phyloP scores from a whole-genome alignment of 35 echinoderm and acorn worm genomes.

The Apostichopus parvimensis region DNA sequence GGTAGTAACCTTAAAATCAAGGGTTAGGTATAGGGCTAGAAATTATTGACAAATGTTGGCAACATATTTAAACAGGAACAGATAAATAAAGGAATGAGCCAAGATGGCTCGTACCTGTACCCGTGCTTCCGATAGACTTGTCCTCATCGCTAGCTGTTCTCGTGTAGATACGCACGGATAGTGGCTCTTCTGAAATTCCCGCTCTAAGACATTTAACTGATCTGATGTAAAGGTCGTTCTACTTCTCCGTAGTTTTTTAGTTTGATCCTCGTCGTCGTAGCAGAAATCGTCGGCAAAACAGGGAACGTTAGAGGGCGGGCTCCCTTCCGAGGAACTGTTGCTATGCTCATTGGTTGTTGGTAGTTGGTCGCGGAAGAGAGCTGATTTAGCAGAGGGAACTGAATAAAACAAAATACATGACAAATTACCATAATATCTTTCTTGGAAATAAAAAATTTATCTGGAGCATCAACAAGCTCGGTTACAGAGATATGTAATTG shows the following conservation, averaged over 20 bases:
- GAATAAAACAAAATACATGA: background rate
- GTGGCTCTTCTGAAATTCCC: slow-evolving; percentile 87
- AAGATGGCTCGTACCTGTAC: slow-evolving; percentile 90
- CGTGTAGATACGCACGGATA: slow-evolving; percentile 88
- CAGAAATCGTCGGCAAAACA: slow-evolving; percentile 18
- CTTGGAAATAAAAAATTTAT: too few species aligned
- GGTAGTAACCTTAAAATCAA: too few species aligned
- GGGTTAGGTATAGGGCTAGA: too few species aligned
- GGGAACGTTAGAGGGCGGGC: slow-evolving; percentile 23
- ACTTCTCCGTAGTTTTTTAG: slow-evolving; percentile 85
- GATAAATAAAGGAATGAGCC: slow-evolving; percentile 39
- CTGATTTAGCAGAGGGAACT: background rate
- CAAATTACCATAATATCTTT: too few species aligned
- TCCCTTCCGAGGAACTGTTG: slow-evolving; percentile 9
- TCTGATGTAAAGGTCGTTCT: slow-evolving; percentile 85
- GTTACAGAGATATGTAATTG: too few species aligned
- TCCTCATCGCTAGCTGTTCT: slow-evolving; percentile 80
- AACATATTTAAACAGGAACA: too few species aligned
- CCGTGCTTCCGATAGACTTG: slow-evolving; percentile 94
- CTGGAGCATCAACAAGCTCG: too few species aligned
- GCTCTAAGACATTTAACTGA: slow-evolving; percentile 78
- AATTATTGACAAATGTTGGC: too few species aligned
- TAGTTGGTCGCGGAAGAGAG: background rate
- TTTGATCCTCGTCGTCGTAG: slow-evolving; percentile 59
- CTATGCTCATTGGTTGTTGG: background rate